Evolutionary conservation across 2,888 invertebrate genomes (phyloP).

Genomic region (Caenorhabditis afra): DNA sequence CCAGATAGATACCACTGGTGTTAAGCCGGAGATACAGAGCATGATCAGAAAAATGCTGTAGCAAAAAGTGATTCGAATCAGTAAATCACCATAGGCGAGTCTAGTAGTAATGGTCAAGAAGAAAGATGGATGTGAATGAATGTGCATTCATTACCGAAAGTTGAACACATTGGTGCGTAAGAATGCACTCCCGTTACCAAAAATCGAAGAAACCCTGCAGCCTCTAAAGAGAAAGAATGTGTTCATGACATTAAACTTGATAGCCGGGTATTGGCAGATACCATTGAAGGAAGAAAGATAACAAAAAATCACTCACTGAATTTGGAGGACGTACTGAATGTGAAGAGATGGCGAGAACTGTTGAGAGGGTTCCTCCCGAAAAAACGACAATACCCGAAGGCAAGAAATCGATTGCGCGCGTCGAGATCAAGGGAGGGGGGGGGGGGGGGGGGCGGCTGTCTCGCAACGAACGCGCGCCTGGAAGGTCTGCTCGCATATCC

Average conservation of each 20-base stretch:
- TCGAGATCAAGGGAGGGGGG: too few relatives aligned
- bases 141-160: slow-evolving; percentile 69
- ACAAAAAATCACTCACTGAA: too few relatives aligned
- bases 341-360: too few relatives aligned
- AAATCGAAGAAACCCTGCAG: slow-evolving; percentile 58
- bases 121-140: slow-evolving; percentile 61
- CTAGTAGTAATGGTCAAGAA: slow-evolving; percentile 60
- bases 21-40: background rate
- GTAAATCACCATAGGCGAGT: slow-evolving; percentile 35
- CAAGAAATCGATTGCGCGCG: too few relatives aligned
- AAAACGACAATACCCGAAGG: too few relatives aligned
- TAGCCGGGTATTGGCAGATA: slow-evolving; percentile 71
- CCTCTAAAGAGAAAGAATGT: too few relatives aligned
- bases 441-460: too few relatives aligned
- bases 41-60: slow-evolving; percentile 36
- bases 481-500: too few relatives aligned
- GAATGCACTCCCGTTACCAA: slow-evolving; percentile 68
- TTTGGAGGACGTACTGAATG: too few relatives aligned
- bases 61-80: slow-evolving; percentile 25
- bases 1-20: slow-evolving; percentile 1
- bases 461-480: too few relatives aligned
- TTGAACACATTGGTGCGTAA: slow-evolving; percentile 57
- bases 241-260: slow-evolving; percentile 65
- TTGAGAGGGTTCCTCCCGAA: too few relatives aligned
- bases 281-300: slow-evolving; percentile 52